A percentile compares a stretch with the other conserved stretches of the same genome.
Evolutionary conservation across 2,113 vertebrate species (phyloP).

Genomic region (Microcebus tavaratra): DNA sequence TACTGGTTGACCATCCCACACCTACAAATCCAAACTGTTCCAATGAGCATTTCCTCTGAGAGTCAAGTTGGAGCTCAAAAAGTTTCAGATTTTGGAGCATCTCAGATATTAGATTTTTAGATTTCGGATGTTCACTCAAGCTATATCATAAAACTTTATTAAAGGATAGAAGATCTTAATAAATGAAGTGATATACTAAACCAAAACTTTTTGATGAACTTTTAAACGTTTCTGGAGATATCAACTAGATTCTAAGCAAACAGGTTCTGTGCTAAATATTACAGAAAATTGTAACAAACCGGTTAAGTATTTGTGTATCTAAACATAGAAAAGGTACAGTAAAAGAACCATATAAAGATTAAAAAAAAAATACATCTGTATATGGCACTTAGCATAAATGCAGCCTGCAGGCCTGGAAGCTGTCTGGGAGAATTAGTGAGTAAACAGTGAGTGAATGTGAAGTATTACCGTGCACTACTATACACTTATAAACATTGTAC

Average conservation of each 20-base stretch:
- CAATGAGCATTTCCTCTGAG: neutral
- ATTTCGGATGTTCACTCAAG: neutral
- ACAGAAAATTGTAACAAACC: neutral
- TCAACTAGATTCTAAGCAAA: neutral
- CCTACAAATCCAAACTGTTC: neutral
- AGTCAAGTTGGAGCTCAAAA: neutral
- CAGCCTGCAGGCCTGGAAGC: neutral
- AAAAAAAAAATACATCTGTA: neutral
- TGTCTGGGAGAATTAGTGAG: neutral
- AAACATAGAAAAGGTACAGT: neutral
- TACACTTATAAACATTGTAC: neutral
- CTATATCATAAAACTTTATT: neutral
- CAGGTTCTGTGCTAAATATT: neutral
- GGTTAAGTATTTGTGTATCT: neutral
- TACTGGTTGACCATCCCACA: neutral
- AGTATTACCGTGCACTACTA: neutral
- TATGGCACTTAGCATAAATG: neutral
- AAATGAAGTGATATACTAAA: neutral
- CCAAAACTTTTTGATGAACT: neutral
- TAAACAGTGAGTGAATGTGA: neutral
- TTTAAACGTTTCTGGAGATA: neutral
- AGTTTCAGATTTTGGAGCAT: neutral
- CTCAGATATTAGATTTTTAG: neutral
- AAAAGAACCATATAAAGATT: neutral
- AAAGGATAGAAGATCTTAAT: neutral